Conservation (phyloP, 2,888 invertebrate species). For the Spisula subtruncata region DNA sequence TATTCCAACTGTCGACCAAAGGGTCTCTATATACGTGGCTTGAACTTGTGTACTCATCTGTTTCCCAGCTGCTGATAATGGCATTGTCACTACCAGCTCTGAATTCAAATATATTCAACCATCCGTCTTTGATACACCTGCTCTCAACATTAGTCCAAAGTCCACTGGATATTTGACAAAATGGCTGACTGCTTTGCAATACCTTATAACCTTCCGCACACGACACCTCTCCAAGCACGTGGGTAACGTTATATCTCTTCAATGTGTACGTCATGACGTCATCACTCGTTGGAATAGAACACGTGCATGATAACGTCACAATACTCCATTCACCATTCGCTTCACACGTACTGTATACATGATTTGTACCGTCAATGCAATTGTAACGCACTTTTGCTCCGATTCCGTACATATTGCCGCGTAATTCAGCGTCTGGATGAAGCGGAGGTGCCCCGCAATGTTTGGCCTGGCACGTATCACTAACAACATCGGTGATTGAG, state of each 20-base stretch:
- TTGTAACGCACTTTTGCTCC: conserved; percentile 1
- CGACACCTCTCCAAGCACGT: background rate
- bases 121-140: background rate
- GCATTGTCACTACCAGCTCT: background rate
- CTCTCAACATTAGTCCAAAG: background rate
- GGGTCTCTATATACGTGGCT: background rate
- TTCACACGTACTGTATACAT: background rate
- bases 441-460: background rate
- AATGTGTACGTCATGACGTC: background rate
- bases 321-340: background rate
- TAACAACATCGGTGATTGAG: background rate
- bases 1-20: background rate
- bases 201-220: background rate
- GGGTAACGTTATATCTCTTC: background rate
- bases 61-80: background rate
- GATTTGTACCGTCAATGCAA: background rate
- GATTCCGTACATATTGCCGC: background rate
- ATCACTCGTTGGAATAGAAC: background rate
- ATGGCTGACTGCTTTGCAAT: background rate
- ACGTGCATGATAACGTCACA: background rate
- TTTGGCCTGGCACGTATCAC: background rate
- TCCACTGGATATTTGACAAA: conserved; percentile 5
- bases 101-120: background rate
- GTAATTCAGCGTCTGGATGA: background rate
- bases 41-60: background rate